Base-by-base conservation (phyloP, 2,888 invertebrate species). In the Sphinx pinastri region DNA sequence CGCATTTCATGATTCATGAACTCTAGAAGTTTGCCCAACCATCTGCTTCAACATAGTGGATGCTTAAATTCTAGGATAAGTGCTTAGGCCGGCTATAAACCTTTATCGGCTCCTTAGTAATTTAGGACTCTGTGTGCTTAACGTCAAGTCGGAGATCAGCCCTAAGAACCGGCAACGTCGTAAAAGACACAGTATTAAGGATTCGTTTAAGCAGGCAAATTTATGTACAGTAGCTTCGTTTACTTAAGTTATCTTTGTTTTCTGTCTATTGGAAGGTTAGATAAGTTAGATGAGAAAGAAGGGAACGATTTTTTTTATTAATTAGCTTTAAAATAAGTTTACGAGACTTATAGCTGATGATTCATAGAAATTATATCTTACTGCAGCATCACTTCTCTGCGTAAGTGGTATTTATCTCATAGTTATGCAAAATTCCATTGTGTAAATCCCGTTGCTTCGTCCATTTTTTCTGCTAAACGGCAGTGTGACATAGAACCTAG, bases 91-190 rank as follows among this genome's bases (percentile, higher is more conserved):
- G 73, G 73, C 74, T 74, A 77, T 84, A 81, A 84, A 80, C 78
- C 79, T 84, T 81, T 82, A 83, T 83, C 81, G 79, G 77, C 79
- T 81, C 76, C 80, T 81, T 81, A 76, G 79, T 78, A 79, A 83
- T 83, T 80, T 79, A 77, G 79, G 76, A 75, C 79, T 82, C 81
- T 79, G 81, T 82, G 77, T 72, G 74, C 72, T 77, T 75, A 75
- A 81, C 79, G 80, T 80, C 76, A 79, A 78, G 79, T 75, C 75
- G 75, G 73, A 68, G 68, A 60, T 63, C 71, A 66, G 55, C 38
- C 67, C 57, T 68, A 52, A 71, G 71, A 58, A 71, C 59, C 59
- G 71, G 59, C 58, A 59, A 59, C 70, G 57, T 69, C 70, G 70
- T 70, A 72, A 70, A 70, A 72, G 69, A 69, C 63, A 63, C 58